phyloP scores from a whole-genome alignment of 2,113 vertebrate species.

The Cranoglanis bouderius region DNA sequence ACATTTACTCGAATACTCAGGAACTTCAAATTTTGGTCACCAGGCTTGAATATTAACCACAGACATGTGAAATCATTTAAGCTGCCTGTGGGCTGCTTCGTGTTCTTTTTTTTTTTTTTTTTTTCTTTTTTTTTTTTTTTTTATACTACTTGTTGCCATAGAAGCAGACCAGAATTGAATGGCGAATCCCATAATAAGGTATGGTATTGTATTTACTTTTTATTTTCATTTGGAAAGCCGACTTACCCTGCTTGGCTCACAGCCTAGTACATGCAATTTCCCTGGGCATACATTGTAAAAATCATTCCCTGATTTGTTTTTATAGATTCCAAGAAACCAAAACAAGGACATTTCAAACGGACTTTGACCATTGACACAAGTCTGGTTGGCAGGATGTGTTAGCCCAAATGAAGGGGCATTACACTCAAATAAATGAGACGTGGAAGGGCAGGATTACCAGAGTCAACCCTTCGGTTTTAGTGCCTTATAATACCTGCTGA shows the following conservation, averaged over 20 bases:
- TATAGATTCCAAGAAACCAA: neutral
- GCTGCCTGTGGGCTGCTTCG: neutral
- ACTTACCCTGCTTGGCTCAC: neutral
- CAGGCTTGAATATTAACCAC: constrained; percentile 1
- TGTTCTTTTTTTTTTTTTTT: neutral
- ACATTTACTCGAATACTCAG: constrained; percentile 6
- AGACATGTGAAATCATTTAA: neutral
- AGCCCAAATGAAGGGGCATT: neutral
- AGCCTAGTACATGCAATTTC: constrained; percentile 20
- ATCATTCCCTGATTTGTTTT: neutral
- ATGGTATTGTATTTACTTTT: constrained; percentile 1
- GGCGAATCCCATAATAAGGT: constrained; percentile 27
- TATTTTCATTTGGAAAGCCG: neutral
- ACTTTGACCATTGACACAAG: constrained; percentile 19
- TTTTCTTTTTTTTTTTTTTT: neutral
- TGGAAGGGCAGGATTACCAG: neutral
- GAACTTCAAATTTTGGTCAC: constrained; percentile 5
- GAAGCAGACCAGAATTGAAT: constrained; percentile 37
- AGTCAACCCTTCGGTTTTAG: neutral
- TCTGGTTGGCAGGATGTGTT: neutral
- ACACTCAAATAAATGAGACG: neutral
- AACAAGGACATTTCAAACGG: constrained; percentile 34
- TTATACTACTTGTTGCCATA: constrained; percentile 40
- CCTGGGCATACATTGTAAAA: constrained; percentile 28
- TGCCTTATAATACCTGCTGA: constrained; percentile 7